Conservation (phyloP, 1,140 invertebrate genomes). For the Drosophila littoralis region DNA sequence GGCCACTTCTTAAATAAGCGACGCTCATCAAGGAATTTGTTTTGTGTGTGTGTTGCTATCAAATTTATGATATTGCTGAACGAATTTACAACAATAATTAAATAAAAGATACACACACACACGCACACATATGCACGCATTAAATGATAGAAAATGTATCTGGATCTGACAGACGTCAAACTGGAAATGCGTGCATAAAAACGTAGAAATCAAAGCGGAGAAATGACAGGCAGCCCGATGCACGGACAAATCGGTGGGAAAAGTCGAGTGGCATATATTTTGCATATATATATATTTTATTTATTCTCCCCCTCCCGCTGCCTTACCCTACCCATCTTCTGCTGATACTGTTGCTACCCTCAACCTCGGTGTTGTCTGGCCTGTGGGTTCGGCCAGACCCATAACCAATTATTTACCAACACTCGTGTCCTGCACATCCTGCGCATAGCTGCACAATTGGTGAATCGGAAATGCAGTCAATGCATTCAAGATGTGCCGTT, state of each 20-base stretch:
- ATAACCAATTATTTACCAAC: constrained; percentile 79
- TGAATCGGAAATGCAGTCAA: constrained; percentile 71
- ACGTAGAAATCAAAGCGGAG: constrained; percentile 55
- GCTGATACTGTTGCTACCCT: constrained; percentile 3
- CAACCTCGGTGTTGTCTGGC: constrained; percentile 13
- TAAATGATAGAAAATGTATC: constrained; percentile 57
- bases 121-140: constrained; percentile 47
- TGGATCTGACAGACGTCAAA: constrained; percentile 73
- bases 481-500: constrained; percentile 50
- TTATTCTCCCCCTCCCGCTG: not conserved
- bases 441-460: constrained; percentile 31
- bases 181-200: constrained; percentile 76
- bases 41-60: constrained; percentile 22
- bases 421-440: constrained; percentile 60
- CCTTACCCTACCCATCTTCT: not conserved
- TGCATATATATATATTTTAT: constrained; percentile 50
- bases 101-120: constrained; percentile 70
- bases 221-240: constrained; percentile 2
- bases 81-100: constrained; percentile 67
- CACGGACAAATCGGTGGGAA: constrained; percentile 36
- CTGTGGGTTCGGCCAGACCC: constrained; percentile 45
- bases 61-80: constrained; percentile 71
- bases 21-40: constrained; percentile 35
- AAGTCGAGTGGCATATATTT: constrained; percentile 48
- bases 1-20: constrained; percentile 32